A percentile compares a stretch with the other conserved stretches of the same genome.
phyloP scores from a whole-genome alignment of 2,797 vertebrate species.

The Nasua narica region DNA sequence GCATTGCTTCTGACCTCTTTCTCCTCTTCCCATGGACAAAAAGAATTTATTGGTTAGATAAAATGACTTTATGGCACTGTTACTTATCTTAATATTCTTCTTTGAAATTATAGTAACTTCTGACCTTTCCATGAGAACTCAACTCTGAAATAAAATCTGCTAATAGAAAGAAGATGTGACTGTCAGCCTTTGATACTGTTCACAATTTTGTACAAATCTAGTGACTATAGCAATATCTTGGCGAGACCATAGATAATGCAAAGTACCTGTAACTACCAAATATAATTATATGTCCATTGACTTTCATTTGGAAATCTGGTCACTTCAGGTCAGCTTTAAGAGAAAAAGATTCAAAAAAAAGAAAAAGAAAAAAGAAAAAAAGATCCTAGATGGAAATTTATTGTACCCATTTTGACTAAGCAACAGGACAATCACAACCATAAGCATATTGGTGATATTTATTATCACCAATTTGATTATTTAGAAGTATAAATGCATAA shows the following conservation, averaged over 20 bases:
- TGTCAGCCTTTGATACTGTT: not conserved
- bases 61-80: not conserved
- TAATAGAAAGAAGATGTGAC: not conserved
- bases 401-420: not conserved
- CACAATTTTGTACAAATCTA: slow-evolving; percentile 15
- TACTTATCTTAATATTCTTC: not conserved
- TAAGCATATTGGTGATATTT: not conserved
- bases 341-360: not conserved
- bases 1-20: not conserved
- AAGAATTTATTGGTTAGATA: not conserved
- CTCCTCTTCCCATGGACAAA: not conserved
- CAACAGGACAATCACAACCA: not conserved
- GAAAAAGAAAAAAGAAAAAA: not conserved
- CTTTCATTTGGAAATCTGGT: not conserved
- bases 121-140: not conserved
- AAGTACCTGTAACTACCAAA: not conserved
- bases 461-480: not conserved
- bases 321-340: not conserved
- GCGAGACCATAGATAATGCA: not conserved
- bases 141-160: slow-evolving; percentile 6
- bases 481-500: not conserved
- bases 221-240: not conserved
- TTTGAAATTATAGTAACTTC: not conserved
- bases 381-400: not conserved
- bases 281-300: slow-evolving; percentile 21